Percentiles rank a stretch among this genome's conserved stretches.
These are phyloP conservation scores for Protonibea diacanthus DNA, from an alignment of 2,797 vertebrate genomes.

Conservation along the genomic window DNA sequence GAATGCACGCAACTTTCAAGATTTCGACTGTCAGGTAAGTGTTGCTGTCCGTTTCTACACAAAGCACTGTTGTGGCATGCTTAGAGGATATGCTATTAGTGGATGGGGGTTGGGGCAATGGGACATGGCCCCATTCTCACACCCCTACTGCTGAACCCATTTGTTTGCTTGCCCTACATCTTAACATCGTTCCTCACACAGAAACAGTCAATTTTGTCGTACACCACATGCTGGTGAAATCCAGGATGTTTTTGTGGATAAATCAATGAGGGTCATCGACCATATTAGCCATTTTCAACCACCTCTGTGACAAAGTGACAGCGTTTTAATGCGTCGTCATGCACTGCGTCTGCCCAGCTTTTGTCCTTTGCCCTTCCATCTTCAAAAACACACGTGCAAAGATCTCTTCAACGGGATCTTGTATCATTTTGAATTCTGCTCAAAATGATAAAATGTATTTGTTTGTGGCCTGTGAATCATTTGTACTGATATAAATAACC, in stretches of 20 bases:
- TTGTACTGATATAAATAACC: neutral
- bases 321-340: neutral
- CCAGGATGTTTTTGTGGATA: neutral
- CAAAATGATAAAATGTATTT: neutral
- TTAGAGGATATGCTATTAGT: neutral
- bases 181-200: slow-evolving; percentile 3
- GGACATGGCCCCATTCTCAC: slow-evolving; percentile 15
- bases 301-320: neutral
- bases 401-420: neutral
- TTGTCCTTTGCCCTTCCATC: neutral
- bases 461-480: neutral
- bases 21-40: slow-evolving; percentile 98
- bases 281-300: neutral
- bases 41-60: neutral
- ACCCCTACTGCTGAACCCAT: neutral
- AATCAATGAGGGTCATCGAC: neutral
- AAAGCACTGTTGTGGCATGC: neutral
- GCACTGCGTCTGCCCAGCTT: neutral
- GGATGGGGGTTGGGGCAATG: neutral
- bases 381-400: neutral
- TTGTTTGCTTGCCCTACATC: slow-evolving; percentile 37
- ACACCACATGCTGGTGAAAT: neutral
- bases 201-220: neutral
- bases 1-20: slow-evolving; percentile 96
- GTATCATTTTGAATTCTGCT: neutral